Percentiles rank a stretch among this genome's conserved stretches.
These are phyloP conservation scores for Picus viridis DNA, from an alignment of 2,797 vertebrate species.

Conservation along the genomic window DNA sequence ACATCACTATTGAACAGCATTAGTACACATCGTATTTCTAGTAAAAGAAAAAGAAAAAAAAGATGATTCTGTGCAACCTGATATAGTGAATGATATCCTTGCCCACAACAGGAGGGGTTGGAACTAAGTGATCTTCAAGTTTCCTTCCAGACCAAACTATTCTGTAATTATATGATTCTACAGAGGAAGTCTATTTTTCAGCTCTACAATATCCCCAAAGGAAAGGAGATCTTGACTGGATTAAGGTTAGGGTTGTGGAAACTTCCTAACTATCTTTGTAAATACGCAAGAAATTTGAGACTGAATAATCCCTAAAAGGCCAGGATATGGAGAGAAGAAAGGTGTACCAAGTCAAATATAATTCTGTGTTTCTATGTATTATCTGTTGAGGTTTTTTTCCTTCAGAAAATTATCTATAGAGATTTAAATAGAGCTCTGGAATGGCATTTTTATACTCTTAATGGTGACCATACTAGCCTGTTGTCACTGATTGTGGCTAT, in stretches of 20 bases:
- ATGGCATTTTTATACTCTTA: neutral
- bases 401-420: neutral
- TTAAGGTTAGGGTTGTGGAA: neutral
- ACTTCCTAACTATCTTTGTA: neutral
- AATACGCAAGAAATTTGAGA: neutral
- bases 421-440: neutral
- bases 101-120: accelerated
- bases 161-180: neutral
- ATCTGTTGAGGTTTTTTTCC: neutral
- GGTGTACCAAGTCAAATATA: neutral
- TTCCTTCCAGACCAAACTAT: neutral
- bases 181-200: neutral
- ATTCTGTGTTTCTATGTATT: neutral
- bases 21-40: neutral
- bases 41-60: neutral
- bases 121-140: neutral
- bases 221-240: neutral
- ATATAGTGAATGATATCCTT: neutral
- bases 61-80: neutral
- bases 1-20: neutral
- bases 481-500: neutral
- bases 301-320: neutral
- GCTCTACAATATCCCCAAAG: neutral
- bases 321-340: neutral
- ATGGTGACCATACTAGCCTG: neutral